Percentiles rank a stretch among this genome's conserved stretches.
These are phyloP conservation scores for Cataglyphis rosenhaueri DNA, from an alignment of 2,888 invertebrate genomes.

Conservation along the genomic window DNA sequence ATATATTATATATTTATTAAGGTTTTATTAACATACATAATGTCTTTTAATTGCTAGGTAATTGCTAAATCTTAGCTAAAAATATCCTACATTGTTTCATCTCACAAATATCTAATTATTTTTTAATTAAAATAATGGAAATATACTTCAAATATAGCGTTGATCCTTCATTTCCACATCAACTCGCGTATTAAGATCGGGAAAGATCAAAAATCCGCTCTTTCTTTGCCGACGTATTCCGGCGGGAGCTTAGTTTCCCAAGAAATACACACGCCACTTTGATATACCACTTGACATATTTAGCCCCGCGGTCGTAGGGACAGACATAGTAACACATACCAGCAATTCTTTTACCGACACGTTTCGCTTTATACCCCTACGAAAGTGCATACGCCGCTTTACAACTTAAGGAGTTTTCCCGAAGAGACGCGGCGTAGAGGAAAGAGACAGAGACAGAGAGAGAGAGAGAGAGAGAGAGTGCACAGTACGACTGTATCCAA, in stretches of 20 bases:
- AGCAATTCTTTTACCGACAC: slow-evolving; percentile 70
- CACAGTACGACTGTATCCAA: slow-evolving; percentile 38
- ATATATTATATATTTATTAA: not conserved
- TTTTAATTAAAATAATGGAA: not conserved
- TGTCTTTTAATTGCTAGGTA: not conserved
- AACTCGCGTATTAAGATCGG: not conserved
- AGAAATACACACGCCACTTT: slow-evolving; percentile 33
- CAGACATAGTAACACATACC: slow-evolving; percentile 64
- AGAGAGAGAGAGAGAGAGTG: not conserved
- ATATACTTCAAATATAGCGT: not conserved
- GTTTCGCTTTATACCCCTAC: slow-evolving; percentile 70
- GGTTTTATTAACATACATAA: not conserved
- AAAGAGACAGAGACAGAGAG: not conserved
- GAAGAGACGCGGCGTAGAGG: slow-evolving; percentile 30
- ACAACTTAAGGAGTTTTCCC: slow-evolving; percentile 69
- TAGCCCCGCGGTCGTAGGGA: slow-evolving; percentile 50
- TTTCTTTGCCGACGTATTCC: not conserved
- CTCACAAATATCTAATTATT: not conserved
- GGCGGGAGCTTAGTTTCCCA: not conserved
- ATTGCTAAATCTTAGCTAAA: not conserved
- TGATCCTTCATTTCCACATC: not conserved
- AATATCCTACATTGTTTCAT: not conserved
- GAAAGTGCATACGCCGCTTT: slow-evolving; percentile 75
- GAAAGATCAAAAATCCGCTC: not conserved
- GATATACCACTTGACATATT: slow-evolving; percentile 62